Base-by-base conservation (phyloP, 2,797 vertebrate species). In the Diplodus puntazzo region DNA sequence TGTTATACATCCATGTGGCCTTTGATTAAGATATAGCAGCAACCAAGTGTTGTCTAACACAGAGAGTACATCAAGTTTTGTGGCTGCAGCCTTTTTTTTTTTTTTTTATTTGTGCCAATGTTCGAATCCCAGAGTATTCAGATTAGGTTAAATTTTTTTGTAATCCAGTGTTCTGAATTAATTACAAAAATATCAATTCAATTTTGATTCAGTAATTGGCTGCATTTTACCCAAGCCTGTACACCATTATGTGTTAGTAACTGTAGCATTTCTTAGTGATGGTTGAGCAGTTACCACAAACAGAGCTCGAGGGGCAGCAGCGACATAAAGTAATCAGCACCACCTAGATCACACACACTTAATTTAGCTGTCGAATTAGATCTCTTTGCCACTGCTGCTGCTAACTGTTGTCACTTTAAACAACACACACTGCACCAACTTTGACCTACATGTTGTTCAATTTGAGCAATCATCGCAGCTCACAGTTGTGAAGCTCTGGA, bases 271-370 rank as follows among this genome's bases (percentile, higher is more conserved):
- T 59, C 49, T 52, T 34, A 43, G 21, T 53, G 23, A 73, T 54
- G 50, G 18, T 69, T 58, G 53, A 73, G 55, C 42, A 60, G 50
- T 70, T 59, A 67, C 11, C 13, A 68, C 54, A 57, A 77, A 66
- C 65, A 62, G 34, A 50, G 71, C 71, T 72, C 54, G 7, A 17
- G 45, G 20, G 18, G 21, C 16, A 49, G 12, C 75, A 54, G 60
- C 12, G 61, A 49, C 61, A 25, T 69, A 7, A 57, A 53, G 61
- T 42, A 61, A 53, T 79, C 68, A 73, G 50, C 60, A 45, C 49
- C 53, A 42, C 3, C 14, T 27, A 14, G 17, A 57, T 81, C 70
- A 65, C 34, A 0, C 61, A 50, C 65, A 77, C 80, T 57, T 21
- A 59, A 34, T 46, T 20, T 57, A 39, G 48, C 8, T 11, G 48